Conservation (phyloP, 2,113 vertebrate genomes). For the Calidris pygmaea region DNA sequence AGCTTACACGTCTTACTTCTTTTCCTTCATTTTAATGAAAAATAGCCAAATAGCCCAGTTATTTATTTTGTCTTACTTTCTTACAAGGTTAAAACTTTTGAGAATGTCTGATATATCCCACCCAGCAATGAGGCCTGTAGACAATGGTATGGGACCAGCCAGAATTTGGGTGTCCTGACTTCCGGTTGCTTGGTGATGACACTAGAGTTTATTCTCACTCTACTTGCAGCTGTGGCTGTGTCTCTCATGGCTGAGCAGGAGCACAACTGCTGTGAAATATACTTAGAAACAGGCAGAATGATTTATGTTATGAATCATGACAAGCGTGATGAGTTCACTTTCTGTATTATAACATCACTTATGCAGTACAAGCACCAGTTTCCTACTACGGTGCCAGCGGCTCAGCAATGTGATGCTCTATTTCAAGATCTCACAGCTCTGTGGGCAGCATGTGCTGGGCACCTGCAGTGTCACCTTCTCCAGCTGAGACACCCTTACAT, state of each 20-base stretch:
- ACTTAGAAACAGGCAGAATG: constrained; percentile 20
- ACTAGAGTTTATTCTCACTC: background rate
- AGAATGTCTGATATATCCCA: background rate
- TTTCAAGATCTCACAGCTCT: background rate
- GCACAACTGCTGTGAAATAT: background rate
- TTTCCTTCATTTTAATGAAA: background rate
- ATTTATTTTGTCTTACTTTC: background rate
- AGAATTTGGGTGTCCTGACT: background rate
- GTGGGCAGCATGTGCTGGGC: background rate
- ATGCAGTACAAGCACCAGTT: background rate
- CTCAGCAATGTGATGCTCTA: background rate
- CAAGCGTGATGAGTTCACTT: constrained; percentile 31
- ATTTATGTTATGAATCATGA: constrained; percentile 48
- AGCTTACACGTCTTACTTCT: background rate
- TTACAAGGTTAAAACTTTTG: background rate
- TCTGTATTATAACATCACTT: background rate
- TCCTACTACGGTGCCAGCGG: background rate
- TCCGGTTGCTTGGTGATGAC: background rate
- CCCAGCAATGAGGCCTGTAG: background rate
- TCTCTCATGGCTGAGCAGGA: background rate
- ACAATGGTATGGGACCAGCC: background rate
- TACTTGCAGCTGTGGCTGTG: background rate
- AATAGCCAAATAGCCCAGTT: background rate
- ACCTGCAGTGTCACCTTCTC: background rate
- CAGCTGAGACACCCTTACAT: background rate